Evolutionary conservation across 2,888 invertebrate species (phyloP), one percentile per base, ranked within the genome.

Genomic region (Lasioglossum leucozonium): DNA sequence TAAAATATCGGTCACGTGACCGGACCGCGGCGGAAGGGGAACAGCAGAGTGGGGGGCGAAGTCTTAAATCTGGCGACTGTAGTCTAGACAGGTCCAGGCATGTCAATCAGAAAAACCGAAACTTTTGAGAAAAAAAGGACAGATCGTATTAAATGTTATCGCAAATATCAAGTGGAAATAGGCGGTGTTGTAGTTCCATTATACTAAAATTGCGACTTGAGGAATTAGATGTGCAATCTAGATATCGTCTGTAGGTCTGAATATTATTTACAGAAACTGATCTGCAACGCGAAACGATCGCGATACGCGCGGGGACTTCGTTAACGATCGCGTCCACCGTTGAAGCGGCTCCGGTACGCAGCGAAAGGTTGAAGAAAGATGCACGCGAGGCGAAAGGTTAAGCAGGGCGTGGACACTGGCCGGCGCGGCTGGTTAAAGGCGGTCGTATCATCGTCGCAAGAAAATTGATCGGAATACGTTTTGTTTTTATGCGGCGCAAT

Each of bases 401-500:
- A 67, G 37, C 37, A 37, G 37, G 69, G 34, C n/a, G n/a, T 34
- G 47, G 22, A 40, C 18, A 42, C 44, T n/a, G n/a, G n/a, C n/a
- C n/a, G n/a, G n/a, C n/a, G n/a, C 5, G 22, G 18, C 18, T 75
- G 30, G 51, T 51, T n/a, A 37, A 72, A 76, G 18, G 81, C n/a
- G 40, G 2, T 62, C 16, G 65, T 37, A 74, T 77, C 72, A 75
- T 80, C 72, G 37, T 75, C 62, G 47, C 8, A 58, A 47, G n/a
- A 62, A 42, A 76, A 82, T 83, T 83, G 83, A 86, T 87, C 79
- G 80, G 58, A 10, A 16, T 26, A n/a, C 67, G 26, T 34, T 71
- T n/a, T 72, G 72, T 73, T 72, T 72, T 37, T 44, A 42, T 72
- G 58, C 72, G 11, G 75, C 62, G 67, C 79, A 74, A 77, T 77